phyloP scores from a whole-genome alignment of 2,888 invertebrate species.

The Liodrosophila aerea region DNA sequence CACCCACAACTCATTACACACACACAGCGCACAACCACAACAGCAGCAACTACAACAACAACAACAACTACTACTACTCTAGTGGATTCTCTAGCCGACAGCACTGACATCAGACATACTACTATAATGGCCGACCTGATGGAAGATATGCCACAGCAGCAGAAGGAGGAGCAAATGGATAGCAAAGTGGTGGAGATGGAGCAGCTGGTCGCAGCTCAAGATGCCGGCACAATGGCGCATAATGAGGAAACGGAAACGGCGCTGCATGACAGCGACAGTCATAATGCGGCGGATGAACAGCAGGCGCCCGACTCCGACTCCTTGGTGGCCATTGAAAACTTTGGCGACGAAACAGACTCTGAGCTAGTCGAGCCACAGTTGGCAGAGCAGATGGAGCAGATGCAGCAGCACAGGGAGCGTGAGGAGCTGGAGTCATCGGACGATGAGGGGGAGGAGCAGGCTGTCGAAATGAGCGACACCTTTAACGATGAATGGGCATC shows the following conservation, averaged over 20 bases:
- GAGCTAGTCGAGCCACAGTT: conserved; percentile 26
- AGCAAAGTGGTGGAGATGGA: conserved; percentile 22
- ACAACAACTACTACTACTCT: conserved; percentile 38
- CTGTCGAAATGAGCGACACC: conserved; percentile 66
- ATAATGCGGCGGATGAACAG: conserved; percentile 60
- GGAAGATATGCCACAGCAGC: conserved; percentile 38
- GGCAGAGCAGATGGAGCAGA: conserved; percentile 9
- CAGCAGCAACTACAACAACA: conserved; percentile 39
- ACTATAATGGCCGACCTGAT: conserved; percentile 42
- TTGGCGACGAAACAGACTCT: conserved; percentile 31
- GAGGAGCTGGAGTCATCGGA: conserved; percentile 78
- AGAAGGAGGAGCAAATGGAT: conserved; percentile 38
- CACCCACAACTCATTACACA: conserved; percentile 25
- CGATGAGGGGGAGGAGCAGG: conserved; percentile 71
- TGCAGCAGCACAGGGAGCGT: conserved; percentile 56
- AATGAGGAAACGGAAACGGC: conserved; percentile 72
- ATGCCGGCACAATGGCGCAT: conserved; percentile 64
- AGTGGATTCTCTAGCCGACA: conserved; percentile 69
- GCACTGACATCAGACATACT: conserved; percentile 53
- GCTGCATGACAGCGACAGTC: conserved; percentile 66
- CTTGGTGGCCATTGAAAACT: conserved; percentile 52
- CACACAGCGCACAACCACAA: conserved; percentile 48
- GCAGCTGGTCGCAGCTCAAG: conserved; percentile 45
- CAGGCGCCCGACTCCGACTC: too few relatives aligned
- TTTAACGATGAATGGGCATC: conserved; percentile 79